Evolutionary conservation across 1,140 invertebrate genomes (phyloP), one percentile per base, ranked within the genome.

Genomic region (Orussus abietinus): DNA sequence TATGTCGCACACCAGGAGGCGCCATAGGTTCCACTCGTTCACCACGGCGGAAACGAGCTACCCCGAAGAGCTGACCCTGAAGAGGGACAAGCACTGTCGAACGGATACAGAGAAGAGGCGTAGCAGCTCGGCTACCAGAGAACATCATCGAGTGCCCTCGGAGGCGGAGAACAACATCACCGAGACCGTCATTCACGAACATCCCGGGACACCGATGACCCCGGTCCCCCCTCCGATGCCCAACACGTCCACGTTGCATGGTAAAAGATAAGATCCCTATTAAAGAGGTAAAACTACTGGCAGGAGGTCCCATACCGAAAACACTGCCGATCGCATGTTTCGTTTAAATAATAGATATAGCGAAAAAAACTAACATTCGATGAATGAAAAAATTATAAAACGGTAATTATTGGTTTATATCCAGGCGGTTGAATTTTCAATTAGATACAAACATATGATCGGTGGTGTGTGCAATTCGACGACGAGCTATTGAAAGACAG

Each of bases 181-280:
- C 7, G 59, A 64, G 20, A 66, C 62, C 3, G 57, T 66, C 38
- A 66, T 66, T 30, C 57, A 64, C 15, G 62, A 66, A 19, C 59
- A 55, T 17, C 56, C 62, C 1, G 38, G 42, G 7, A 50, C 41
- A 15, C 15, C 17, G 18, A 18, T 12, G 9, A 12, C n/a, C n/a
- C n/a, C 18, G 14, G 21, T 36, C 17, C 34, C 34, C 5, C 11
- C 34, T 6, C 10, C 15, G 3, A 10, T 47, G 9, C 46, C 48
- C 4, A 57, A 50, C 19, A 43, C 48, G 12, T 42, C 55, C 15
- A 48, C 43, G 7, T 38, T 60, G 20, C 50, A 50, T 29, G 43
- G 47, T 14, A 49, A 36, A 12, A 15, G 15, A 7, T 19, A n/a
- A n/a, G n/a, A n/a, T n/a, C n/a, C n/a, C n/a, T n/a, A n/a, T n/a